Percentiles rank a stretch among this genome's conserved stretches.
Conservation (phyloP, 2,113 vertebrate species). For the Himantopus leucocephalus region DNA sequence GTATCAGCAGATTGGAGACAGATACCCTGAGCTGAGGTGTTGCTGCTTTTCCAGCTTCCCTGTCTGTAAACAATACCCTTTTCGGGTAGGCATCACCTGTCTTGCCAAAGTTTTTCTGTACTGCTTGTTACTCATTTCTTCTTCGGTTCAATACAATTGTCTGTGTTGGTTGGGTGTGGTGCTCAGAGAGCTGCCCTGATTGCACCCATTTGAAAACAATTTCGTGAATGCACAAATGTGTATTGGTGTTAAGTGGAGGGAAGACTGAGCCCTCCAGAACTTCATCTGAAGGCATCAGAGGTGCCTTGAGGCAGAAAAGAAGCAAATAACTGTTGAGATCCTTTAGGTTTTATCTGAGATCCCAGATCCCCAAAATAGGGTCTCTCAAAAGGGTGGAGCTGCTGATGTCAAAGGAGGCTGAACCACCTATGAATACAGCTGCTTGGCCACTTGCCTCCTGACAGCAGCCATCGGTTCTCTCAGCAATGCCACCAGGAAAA, state of each 20-base stretch:
- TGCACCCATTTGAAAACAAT: neutral
- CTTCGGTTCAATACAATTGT: neutral
- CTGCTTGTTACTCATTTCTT: neutral
- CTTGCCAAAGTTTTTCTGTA: neutral
- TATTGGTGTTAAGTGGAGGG: neutral
- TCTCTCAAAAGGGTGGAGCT: neutral
- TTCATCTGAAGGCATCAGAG: neutral
- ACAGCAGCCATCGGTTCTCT: neutral
- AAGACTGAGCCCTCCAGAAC: neutral
- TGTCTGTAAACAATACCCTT: neutral
- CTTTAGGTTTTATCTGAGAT: neutral
- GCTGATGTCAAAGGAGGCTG: neutral
- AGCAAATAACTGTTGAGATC: neutral
- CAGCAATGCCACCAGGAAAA: neutral
- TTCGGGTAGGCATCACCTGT: neutral
- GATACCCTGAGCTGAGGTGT: neutral
- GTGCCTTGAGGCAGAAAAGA: neutral
- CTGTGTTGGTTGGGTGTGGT: rapidly evolving
- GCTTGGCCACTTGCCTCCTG: neutral
- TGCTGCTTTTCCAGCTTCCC: neutral
- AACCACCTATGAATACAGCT: neutral
- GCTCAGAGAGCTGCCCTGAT: neutral
- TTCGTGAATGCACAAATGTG: neutral
- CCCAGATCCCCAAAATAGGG: neutral
- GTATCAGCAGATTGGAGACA: neutral